Evolutionary conservation across 2,797 vertebrate species (phyloP).

Genomic region (Chaenodraco wilsoni): DNA sequence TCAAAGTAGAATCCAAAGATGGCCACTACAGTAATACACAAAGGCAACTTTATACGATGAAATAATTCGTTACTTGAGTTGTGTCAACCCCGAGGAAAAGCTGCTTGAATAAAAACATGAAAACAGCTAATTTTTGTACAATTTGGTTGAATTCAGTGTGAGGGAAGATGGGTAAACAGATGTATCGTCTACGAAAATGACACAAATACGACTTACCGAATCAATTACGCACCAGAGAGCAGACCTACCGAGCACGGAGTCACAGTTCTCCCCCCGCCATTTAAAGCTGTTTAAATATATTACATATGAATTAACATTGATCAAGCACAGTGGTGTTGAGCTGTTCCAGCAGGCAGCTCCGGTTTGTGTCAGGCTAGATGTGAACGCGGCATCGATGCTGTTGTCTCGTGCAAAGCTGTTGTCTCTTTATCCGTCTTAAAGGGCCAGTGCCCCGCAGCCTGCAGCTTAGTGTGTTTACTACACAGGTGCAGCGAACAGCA

Average conservation of each 20-base stretch:
- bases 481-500: conserved; percentile 7
- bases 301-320: neutral
- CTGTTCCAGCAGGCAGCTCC: neutral
- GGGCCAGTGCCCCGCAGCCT: conserved; percentile 60
- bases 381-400: conserved; percentile 60
- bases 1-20: conserved; percentile 72
- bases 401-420: conserved; percentile 33
- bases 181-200: conserved; percentile 21
- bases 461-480: neutral
- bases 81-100: rapidly evolving
- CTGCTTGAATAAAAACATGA: rapidly evolving
- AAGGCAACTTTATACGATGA: conserved; percentile 57
- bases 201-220: conserved; percentile 74
- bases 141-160: neutral
- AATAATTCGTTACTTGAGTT: neutral
- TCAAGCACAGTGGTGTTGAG: neutral
- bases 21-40: conserved; percentile 67
- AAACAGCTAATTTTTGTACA: neutral
- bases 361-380: conserved; percentile 8
- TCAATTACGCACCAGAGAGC: conserved; percentile 66
- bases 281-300: neutral
- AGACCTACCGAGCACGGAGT: conserved; percentile 26
- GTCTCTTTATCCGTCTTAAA: conserved; percentile 72
- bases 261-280: conserved; percentile 33
- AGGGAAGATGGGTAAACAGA: conserved; percentile 17